These are phyloP conservation scores for Aurelia sp. DNA, from an alignment of 30 jellyfish, hydroid and myxozoan genomes.

Conservation along the genomic window DNA sequence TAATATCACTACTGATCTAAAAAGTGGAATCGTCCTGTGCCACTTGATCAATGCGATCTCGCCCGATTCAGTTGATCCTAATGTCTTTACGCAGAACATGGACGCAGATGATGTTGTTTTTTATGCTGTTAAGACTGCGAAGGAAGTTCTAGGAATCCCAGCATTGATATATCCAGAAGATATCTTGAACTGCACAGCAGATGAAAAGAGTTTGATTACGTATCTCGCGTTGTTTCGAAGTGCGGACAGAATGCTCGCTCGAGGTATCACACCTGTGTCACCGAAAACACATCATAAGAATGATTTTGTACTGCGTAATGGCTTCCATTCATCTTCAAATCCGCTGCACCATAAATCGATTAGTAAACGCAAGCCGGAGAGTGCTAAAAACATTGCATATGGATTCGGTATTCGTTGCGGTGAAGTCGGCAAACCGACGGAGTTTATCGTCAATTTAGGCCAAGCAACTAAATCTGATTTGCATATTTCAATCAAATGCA, in stretches of 20 bases:
- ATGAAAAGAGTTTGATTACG: slow-evolving; percentile 82
- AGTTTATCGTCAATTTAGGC: slow-evolving; percentile 77
- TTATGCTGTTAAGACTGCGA: slow-evolving; percentile 87
- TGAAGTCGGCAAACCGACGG: slow-evolving; percentile 95
- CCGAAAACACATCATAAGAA: not conserved
- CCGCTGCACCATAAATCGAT: not conserved
- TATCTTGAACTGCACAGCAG: slow-evolving; percentile 70
- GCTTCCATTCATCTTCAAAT: not conserved
- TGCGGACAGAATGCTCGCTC: slow-evolving; percentile 87
- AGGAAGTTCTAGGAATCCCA: slow-evolving; percentile 90
- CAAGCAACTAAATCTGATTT: slow-evolving; percentile 67
- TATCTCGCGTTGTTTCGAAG: slow-evolving; percentile 89
- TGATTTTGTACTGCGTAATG: not conserved
- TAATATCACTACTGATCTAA: slow-evolving; percentile 63
- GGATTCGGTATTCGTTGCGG: slow-evolving; percentile 96
- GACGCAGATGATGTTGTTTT: slow-evolving; percentile 68
- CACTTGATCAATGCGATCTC: slow-evolving; percentile 79
- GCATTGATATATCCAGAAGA: slow-evolving; percentile 69
- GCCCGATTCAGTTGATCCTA: slow-evolving; percentile 72
- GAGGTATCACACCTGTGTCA: slow-evolving; percentile 73
- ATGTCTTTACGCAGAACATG: slow-evolving; percentile 18
- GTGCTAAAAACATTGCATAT: slow-evolving; percentile 69
- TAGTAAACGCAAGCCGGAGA: slow-evolving; percentile 21
- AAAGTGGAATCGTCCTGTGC: slow-evolving; percentile 78
- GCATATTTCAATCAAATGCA: slow-evolving; percentile 83